These are phyloP conservation scores for Isurus oxyrinchus DNA, from an alignment of 2,113 vertebrate genomes.

Conservation along the genomic window DNA sequence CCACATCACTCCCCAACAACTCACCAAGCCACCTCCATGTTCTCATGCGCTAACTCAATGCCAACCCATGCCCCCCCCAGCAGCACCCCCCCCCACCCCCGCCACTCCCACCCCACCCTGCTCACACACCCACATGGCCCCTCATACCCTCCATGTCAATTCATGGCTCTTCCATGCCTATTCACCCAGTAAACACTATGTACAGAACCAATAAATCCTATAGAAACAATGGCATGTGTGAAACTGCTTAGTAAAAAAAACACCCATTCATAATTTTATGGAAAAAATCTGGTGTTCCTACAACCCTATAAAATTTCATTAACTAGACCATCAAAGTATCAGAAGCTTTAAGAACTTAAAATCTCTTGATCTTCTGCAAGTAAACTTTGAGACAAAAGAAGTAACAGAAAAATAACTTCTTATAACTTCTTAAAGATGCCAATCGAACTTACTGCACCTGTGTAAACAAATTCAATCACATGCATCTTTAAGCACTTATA, in stretches of 20 bases:
- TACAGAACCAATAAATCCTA: background rate
- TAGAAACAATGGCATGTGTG: background rate
- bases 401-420: too few species aligned
- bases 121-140: too few species aligned
- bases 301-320: background rate
- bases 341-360: background rate
- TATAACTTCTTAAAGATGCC: background rate
- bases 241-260: background rate
- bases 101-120: too few species aligned
- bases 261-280: background rate
- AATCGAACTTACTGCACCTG: background rate
- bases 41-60: background rate
- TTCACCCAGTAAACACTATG: background rate
- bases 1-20: background rate
- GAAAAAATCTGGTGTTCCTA: background rate
- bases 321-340: background rate
- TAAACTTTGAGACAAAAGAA: background rate
- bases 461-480: background rate
- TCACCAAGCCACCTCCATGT: too few species aligned
- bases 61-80: too few species aligned
- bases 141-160: too few species aligned
- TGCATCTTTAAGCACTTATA: background rate
- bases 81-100: too few species aligned
- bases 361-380: background rate
- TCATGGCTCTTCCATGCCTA: too few species aligned